Evolutionary conservation across 2,113 vertebrate species (phyloP), one percentile per base, ranked within the genome.

Genomic region (Sterrhoptilus dennistouni): DNA sequence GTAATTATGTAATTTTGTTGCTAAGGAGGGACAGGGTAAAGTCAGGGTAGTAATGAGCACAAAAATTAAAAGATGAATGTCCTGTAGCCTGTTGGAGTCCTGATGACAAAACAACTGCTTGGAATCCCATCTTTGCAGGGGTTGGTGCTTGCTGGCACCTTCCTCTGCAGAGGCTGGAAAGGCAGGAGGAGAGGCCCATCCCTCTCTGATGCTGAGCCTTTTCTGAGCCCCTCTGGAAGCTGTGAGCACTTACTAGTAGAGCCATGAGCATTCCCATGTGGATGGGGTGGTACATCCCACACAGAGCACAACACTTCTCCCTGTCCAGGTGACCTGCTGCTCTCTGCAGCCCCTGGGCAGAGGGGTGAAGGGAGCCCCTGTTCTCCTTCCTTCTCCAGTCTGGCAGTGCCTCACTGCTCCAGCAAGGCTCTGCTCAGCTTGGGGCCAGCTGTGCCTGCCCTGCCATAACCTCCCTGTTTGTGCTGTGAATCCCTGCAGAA

Each of bases 221-320:
- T 70, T 52, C 78, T 65, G 42, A 50, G 63, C 29, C 42, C 69
- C 54, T 70, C 33, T 44, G 20, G 61, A 52, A 79, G 11, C 5
- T 33, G 36, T 45, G 50, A 49, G 29, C 9, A 2, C 61, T 38
- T 50, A 44, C 27, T 52, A 44, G 24, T 5, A 33, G 65, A n/a
- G 24, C 74, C 12, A 4, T 1, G 4, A 83, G 80, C 64, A 13
- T 20, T 68, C 8, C 3, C 16, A 13, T 6, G 0, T 14, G 63
- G 82, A 7, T 49, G 24, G 33, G 4, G 0, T 10, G 0, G 2
- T 45, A 4, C 1, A 4, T 66, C 65, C 72, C 65, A 24, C 69
- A 3, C 44, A 42, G 33, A 44, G 52, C 18, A 2, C 4, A 4
- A 4, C 19, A 1, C 24, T 56, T 8, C 36, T 70, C 27, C 42